Evolutionary conservation across 2,113 vertebrate genomes (phyloP).

Genomic region (Aix galericulata): DNA sequence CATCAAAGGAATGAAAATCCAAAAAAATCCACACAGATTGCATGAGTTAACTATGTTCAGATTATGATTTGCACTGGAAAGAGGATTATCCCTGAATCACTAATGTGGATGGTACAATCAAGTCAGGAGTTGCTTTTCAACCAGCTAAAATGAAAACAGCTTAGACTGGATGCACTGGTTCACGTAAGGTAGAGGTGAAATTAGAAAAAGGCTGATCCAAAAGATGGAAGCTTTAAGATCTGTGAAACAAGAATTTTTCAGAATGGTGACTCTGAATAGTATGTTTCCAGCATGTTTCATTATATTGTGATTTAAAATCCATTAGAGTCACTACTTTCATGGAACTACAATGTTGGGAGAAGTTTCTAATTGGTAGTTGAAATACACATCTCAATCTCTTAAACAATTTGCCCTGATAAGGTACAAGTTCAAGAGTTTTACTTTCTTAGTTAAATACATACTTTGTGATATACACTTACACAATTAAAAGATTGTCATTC

Average conservation of each 20-base stretch:
- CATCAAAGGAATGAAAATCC: conserved; percentile 43
- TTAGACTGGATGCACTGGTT: conserved; percentile 7
- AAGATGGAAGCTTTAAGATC: background rate
- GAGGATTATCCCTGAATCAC: conserved; percentile 44
- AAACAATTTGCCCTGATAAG: background rate
- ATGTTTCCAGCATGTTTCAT: background rate
- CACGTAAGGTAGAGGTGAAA: conserved; percentile 39
- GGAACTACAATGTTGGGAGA: background rate
- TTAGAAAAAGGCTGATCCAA: background rate
- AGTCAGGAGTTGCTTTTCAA: background rate
- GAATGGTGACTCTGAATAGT: background rate
- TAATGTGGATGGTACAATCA: conserved; percentile 34
- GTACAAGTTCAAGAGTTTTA: background rate
- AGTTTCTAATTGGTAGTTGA: background rate
- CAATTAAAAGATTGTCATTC: background rate
- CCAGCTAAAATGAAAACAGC: conserved; percentile 14
- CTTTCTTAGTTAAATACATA: background rate
- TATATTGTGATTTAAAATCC: background rate
- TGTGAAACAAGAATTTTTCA: background rate
- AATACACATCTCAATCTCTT: background rate
- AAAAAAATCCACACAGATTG: conserved; percentile 30
- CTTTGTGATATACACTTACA: background rate
- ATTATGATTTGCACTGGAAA: conserved; percentile 60
- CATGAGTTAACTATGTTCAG: conserved; percentile 43
- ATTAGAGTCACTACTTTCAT: background rate